Base-by-base conservation (phyloP, 1,140 invertebrate genomes). In the Eueides isabella region DNA sequence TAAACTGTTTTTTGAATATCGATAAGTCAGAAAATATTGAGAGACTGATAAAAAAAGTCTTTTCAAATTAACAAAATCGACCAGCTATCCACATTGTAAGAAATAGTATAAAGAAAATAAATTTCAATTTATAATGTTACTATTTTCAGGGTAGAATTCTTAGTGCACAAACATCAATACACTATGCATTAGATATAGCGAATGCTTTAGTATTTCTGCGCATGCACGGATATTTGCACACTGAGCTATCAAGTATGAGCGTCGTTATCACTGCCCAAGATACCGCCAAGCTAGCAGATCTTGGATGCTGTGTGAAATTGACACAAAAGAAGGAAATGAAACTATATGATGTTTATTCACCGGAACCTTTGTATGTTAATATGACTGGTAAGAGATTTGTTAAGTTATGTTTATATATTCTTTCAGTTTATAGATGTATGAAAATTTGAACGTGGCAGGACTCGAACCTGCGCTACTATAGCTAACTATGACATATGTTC, bases 221-320 rank as follows among this genome's bases (percentile, higher is more conserved):
- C 1, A 92, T 90, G 86, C 92, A 93, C 74, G 88, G 87, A 19
- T 94, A 85, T 75, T 61, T 93, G 1, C 93, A 94, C 83, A 90
- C 91, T 1, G 86, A 83, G 14, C 70, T 94, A 4, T 87, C 75
- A 71, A 94, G 93, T 75, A 76, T 80, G 19, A 77, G 81, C 19
- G 79, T 94, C 5, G 84, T 90, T 77, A 72, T 94, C 4, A 92
- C 91, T 0, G 72, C 77, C 29, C 86, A 89, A n/a, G 89, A 90
- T 44, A 80, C 89, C 0, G 93, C 91, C 14, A 94, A 94, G 77
- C 62, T 94, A 1, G 84, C 87, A 0, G 89, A 91, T 70, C 79
- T 94, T 5, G 83, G 85, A 0, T 72, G 90, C 0, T 92, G 92
- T 76, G 69, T 78, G 11, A 82, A 76, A 26, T 30, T 91, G 9